Base-by-base conservation (phyloP, 2,113 vertebrate genomes). In the Piaya cayana region DNA sequence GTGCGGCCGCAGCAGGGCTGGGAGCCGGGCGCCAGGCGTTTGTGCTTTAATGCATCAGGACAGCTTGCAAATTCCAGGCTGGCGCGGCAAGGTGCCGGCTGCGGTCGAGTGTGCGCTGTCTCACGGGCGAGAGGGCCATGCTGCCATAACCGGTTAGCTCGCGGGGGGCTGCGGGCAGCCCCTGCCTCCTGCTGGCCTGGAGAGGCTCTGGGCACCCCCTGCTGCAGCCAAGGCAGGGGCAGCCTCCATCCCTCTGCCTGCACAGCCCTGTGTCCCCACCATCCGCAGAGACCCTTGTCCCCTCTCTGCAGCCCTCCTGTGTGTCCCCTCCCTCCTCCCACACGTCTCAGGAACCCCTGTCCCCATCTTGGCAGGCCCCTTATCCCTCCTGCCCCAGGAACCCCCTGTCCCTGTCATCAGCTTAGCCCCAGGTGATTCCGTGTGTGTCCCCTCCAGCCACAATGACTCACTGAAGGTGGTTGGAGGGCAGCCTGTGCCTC, bases 21-120 rank as follows among this genome's bases (percentile, higher is more conserved):
- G 77, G 72, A 92, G 86, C 91, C 1, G 80, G 83, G n/a, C 9
- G 67, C 93, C 76, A 8, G 80, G 91, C 50, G 14, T 91, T 92
- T 53, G 96, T 9, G 27, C 94, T 62, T 65, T 93, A 93, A 92
- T 96, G 91, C 91, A 90, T 95, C 76, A 92, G 93, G 96, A 95
- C 96, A 96, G 93, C 94, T 93, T 77, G 94, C 91, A 83, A 92
- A 93, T 95, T 90, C 93, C 93, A 69, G 93, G 42, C 94, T 69
- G 94, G 91, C 71, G 71, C 30, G 86, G 85, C 47, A 45, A 78
- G 90, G 95, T 90, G 93, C 45, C 32, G 85, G 78, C 90, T 12
- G 45, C 36, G 80, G 49, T 19, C 1, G 79, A 94, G 92, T 56
- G 49, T 60, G 90, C 67, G 80, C 63, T 69, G 63, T 85, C 74